Base-by-base conservation (phyloP, 2,888 invertebrate genomes). In the Apamea monoglypha region DNA sequence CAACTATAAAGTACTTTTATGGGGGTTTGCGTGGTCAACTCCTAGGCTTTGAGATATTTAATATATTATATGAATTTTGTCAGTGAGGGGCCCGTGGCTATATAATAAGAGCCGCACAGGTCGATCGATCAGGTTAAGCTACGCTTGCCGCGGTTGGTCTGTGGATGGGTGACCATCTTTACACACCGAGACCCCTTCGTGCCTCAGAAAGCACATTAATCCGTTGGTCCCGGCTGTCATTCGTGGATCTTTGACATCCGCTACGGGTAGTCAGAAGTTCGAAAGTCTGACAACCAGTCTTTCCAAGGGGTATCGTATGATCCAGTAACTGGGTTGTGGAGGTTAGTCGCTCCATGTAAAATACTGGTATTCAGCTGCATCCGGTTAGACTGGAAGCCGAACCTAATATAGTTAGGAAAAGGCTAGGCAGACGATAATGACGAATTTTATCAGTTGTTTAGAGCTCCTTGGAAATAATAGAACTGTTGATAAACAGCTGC, bases 1-100 rank as follows among this genome's bases (percentile, higher is more conserved):
- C 1, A 63, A 44, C 44, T 61, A 76, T 84, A 74, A 78, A 78
- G 32, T 61, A 50, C 29, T 66, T 86, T 87, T 79, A 87, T 85
- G 72, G 74, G 59, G 29, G 68, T 59, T 47, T 47, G 44, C 44
- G 50, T 61, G 67, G 83, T 61, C 61, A 72, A 71, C 56, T 63
- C 29, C 59, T 74, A 59, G 32, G 50, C 5, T 66, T 47, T 66
- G 18, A 68, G 47, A 47, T 82, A 67, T 53, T 66, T 74, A 59
- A 79, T 56, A 32, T 10, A 44, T 2, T 25, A 2, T 36, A 61
- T 32, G 47, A 29, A 36, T 61, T 50, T 67, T 50, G 50, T 40
- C 40, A 76, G 61, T 18, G 10, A 56, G 25, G 12, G 5, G n/a
- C 56, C 56, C 56, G 12, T 25, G 25, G 25, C 8, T 25, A 56